Conservation (phyloP, 2,888 invertebrate species). For the Schrankia costaestrigalis region DNA sequence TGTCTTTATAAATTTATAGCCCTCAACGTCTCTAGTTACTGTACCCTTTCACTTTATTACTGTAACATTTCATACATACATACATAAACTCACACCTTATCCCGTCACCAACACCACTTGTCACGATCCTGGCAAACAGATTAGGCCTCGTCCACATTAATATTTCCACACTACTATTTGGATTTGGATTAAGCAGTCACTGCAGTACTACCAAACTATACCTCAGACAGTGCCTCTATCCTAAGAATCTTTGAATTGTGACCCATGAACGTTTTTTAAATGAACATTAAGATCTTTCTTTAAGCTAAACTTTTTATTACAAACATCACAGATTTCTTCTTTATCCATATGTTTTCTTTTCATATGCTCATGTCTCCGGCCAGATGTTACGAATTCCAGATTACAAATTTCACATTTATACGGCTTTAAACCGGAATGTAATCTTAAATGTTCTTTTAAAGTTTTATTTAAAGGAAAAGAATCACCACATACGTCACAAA, state of each 20-base stretch:
- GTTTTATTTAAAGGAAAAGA: constrained; percentile 49
- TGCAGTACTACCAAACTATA: no score
- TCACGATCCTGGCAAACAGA: no score
- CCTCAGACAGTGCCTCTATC: no score
- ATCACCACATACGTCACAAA: constrained; percentile 55
- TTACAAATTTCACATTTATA: constrained; percentile 50
- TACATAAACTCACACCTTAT: no score
- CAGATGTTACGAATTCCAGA: constrained; percentile 48
- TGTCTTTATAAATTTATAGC: no score
- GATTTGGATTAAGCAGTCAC: no score
- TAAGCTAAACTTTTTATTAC: constrained; percentile 55
- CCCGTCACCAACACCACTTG: no score
- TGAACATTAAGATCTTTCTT: constrained; percentile 55
- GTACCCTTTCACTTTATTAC: no score
- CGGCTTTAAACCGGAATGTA: constrained; percentile 50
- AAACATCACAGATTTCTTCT: constrained; percentile 43
- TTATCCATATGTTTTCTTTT: constrained; percentile 53
- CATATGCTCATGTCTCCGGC: constrained; percentile 52
- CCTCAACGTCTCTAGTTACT: no score
- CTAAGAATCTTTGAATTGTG: constrained; percentile 6
- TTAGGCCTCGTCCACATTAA: no score
- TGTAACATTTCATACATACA: no score
- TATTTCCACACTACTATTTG: no score
- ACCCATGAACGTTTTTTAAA: constrained; percentile 43
- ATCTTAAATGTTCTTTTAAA: constrained; percentile 46